Evolutionary conservation across 2,113 vertebrate species (phyloP).

Genomic region (Carassius carassius): DNA sequence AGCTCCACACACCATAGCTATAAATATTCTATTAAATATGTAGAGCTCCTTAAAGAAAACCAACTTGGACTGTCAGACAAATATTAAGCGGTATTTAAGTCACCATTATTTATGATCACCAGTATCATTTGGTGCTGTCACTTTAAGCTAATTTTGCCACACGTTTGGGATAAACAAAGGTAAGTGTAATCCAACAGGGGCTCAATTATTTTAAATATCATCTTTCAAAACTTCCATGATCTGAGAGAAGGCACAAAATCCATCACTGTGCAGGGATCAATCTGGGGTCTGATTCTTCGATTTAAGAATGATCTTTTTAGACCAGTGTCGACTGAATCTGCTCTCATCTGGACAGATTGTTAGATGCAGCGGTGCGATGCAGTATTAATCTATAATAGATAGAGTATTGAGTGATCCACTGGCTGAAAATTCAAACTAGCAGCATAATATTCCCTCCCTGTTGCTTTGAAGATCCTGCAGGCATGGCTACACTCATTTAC

Average conservation of each 20-base stretch:
- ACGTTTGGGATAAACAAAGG: neutral
- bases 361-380: constrained; percentile 1
- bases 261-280: neutral
- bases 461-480: constrained; percentile 13
- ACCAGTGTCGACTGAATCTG: neutral
- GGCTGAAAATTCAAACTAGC: constrained; percentile 26
- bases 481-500: constrained; percentile 10
- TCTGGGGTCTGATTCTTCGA: neutral
- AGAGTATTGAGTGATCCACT: neutral
- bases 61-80: constrained; percentile 25
- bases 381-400: constrained; percentile 31
- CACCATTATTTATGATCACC: constrained; percentile 2
- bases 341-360: constrained; percentile 24
- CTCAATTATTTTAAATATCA: constrained; percentile 25
- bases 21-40: constrained; percentile 37
- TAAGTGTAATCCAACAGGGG: neutral
- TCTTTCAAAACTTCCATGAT: constrained; percentile 3
- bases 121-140: neutral
- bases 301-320: constrained; percentile 21
- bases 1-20: constrained; percentile 17
- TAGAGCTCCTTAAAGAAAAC: constrained; percentile 34
- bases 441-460: constrained; percentile 13
- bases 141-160: constrained; percentile 4
- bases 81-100: constrained; percentile 23
- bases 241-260: constrained; percentile 9